These are phyloP conservation scores for Lasioglossum morio DNA, from an alignment of 2,888 invertebrate species.

Conservation along the genomic window DNA sequence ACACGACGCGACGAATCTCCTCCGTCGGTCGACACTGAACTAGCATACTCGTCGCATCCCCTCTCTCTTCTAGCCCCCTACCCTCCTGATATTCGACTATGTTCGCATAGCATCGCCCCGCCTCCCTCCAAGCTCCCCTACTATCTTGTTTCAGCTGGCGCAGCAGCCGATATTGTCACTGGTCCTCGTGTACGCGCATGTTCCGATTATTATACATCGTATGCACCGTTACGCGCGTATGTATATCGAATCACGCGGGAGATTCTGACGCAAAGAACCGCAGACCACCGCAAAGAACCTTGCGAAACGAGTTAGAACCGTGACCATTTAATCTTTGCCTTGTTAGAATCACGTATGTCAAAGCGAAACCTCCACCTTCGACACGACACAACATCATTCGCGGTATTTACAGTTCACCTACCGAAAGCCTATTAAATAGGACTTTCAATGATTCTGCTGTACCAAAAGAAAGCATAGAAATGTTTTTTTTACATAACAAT, in stretches of 20 bases:
- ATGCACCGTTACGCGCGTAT: background rate
- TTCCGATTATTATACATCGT: constrained; percentile 3
- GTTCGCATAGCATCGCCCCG: constrained; percentile 45
- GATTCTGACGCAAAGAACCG: constrained; percentile 45
- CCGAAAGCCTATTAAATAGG: too few relatives aligned
- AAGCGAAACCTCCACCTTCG: background rate
- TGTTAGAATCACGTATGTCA: too few relatives aligned
- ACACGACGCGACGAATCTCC: constrained; percentile 18
- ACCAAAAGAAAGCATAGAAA: too few relatives aligned
- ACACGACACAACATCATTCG: background rate
- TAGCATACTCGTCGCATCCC: constrained; percentile 48
- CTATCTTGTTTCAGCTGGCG: constrained; percentile 59
- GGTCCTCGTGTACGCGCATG: background rate
- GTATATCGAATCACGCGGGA: constrained; percentile 54
- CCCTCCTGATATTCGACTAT: constrained; percentile 29
- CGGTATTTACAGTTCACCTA: background rate
- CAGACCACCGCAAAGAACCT: constrained; percentile 36
- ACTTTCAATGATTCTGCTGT: too few relatives aligned
- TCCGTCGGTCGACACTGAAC: constrained; percentile 53
- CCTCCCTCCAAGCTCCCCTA: constrained; percentile 5
- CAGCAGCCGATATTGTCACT: constrained; percentile 57
- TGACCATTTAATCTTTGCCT: background rate
- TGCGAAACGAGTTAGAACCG: background rate
- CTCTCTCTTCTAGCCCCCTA: background rate
- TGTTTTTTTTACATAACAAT: too few relatives aligned